Base-by-base conservation (phyloP, 2,797 vertebrate species). In the Masticophis lateralis region DNA sequence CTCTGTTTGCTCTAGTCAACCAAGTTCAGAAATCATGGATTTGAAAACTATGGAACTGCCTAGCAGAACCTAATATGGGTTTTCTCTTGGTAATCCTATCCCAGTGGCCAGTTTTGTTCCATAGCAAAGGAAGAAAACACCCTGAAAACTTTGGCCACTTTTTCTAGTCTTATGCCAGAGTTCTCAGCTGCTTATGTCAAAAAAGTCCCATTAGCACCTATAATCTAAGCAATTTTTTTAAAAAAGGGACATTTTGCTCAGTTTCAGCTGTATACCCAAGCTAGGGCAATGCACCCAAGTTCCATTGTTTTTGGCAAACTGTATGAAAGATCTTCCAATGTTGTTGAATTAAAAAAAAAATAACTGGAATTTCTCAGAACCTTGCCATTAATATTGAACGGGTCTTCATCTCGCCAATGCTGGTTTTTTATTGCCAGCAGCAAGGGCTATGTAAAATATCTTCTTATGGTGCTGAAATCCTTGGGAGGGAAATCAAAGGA, bases 401-500 rank as follows among this genome's bases (percentile, higher is more conserved):
- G 20, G 74, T 83, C 74, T 83, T 55, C 66, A 92, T 96, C 95
- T 92, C 32, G 51, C 74, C 47, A 87, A 1, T 18, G 28, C 28
- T 2, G 20, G 7, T 86, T 94, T 4, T 63, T 63, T 63, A 63
- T 89, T 66, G 37, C 86, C 20, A 94, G 57, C 2, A 60, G 63
- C 59, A 94, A 94, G 83, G 94, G 66, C 86, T 0, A 20, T 93
- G 94, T 95, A 95, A 96, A 96, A 95, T 89, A 55, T 95, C 96
- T 89, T 92, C 63, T 94, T 94, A 83, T 95, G 95, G 92, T 96
- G 94, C 89, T 95, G 94, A 93, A 95, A 94, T 92, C 57, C 59
- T 83, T 94, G 95, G 89, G 92, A 94, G 53, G 89, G 92, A 93
- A 92, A 91, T 94, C 89, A 89, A 90, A 94, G 94, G 94, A 89